Conservation (phyloP, 2,888 invertebrate genomes). For the Neoaliturus tenellus region DNA sequence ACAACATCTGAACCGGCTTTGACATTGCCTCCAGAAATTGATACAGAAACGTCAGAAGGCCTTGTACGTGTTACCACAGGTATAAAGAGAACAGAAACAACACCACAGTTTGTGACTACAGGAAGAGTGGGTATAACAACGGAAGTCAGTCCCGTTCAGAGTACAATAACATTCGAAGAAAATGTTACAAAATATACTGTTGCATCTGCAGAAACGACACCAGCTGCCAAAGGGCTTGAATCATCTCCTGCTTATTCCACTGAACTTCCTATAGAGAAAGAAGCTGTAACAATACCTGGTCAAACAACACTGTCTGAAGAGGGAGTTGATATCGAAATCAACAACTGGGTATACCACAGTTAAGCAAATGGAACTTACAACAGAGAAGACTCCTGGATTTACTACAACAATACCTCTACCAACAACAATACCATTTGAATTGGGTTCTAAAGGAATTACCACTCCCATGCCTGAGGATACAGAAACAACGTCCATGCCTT, state of each 20-base stretch:
- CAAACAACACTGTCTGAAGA: neutral
- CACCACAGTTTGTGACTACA: neutral
- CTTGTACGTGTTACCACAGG: neutral
- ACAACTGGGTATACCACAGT: neutral
- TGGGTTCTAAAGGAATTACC: neutral
- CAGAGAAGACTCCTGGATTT: neutral
- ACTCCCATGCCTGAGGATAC: neutral
- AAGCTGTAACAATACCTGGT: neutral
- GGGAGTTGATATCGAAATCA: neutral
- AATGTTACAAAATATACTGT: neutral
- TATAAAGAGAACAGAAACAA: neutral
- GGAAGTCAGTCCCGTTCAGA: neutral
- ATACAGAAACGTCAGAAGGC: neutral
- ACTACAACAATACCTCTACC: neutral
- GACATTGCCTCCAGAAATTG: neutral
- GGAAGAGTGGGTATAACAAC: neutral
- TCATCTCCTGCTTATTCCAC: neutral
- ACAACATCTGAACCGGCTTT: neutral
- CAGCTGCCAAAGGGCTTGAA: neutral
- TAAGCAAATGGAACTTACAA: neutral
- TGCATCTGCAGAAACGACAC: neutral
- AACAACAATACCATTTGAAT: neutral
- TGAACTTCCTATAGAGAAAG: neutral
- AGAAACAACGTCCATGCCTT: neutral
- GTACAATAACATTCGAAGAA: neutral